Conservation (phyloP, 2,113 vertebrate genomes). For the Prolemur simus region DNA sequence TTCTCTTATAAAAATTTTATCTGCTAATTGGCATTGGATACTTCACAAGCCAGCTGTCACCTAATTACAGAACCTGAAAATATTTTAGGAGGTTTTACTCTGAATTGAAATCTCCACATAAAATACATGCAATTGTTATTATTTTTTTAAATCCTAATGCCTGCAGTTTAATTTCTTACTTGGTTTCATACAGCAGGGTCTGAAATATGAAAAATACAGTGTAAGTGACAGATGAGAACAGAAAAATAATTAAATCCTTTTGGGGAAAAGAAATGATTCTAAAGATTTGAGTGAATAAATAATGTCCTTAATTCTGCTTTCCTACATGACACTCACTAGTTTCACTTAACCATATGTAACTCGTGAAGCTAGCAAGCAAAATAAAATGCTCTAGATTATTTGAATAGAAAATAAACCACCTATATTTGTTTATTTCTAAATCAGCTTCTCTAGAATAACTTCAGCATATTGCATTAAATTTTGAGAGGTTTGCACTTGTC, state of each 20-base stretch:
- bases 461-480: not conserved
- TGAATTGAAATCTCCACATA: conserved; percentile 11
- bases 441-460: not conserved
- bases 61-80: conserved; percentile 41
- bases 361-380: not conserved
- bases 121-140: not conserved
- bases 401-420: not conserved
- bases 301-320: not conserved
- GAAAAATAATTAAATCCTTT: not conserved
- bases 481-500: not conserved
- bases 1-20: conserved; percentile 34
- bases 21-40: conserved; percentile 42
- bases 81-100: conserved; percentile 37
- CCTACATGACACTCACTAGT: not conserved
- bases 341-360: not conserved
- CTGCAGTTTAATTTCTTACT: not conserved
- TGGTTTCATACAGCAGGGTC: not conserved
- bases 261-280: not conserved
- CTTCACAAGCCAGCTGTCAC: conserved; percentile 37
- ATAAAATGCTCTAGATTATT: not conserved
- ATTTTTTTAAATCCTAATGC: not conserved
- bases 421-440: conserved; percentile 50
- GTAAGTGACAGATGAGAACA: not conserved
- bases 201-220: not conserved
- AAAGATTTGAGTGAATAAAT: conserved; percentile 19